These are phyloP conservation scores for Platorchestia sp. DNA, from an alignment of 1,140 invertebrate species.

Conservation along the genomic window DNA sequence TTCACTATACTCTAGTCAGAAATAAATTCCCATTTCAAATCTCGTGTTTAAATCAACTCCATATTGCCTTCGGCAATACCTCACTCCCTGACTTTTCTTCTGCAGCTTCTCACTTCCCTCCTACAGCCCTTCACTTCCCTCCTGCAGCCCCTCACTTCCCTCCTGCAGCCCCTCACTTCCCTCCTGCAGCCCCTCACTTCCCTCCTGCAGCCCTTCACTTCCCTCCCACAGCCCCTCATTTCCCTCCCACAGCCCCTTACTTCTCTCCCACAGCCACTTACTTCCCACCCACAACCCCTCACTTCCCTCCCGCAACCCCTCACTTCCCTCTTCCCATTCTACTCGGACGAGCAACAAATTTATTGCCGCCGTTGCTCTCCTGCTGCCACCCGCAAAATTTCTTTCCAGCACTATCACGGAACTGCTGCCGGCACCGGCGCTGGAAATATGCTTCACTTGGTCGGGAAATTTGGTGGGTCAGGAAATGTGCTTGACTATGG, in stretches of 20 bases:
- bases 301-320: background rate
- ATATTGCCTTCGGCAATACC: background rate
- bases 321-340: constrained; percentile 35
- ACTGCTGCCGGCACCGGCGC: constrained; percentile 4
- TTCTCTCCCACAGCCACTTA: background rate
- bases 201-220: background rate
- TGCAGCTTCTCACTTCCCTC: background rate
- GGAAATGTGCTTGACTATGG: background rate
- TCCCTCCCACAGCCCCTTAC: background rate
- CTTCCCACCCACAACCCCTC: background rate
- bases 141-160: background rate
- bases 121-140: background rate
- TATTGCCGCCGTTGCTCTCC: constrained; percentile 33
- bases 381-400: constrained; percentile 52
- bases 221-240: background rate
- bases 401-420: constrained; percentile 45
- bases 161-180: background rate
- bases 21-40: background rate
- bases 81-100: background rate
- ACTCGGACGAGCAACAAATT: constrained; percentile 51
- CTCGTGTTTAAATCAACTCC: background rate
- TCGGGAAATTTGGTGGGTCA: background rate
- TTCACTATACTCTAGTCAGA: background rate
- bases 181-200: background rate
- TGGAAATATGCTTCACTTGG: background rate